Evolutionary conservation across 2,113 vertebrate genomes (phyloP).

Genomic region (Anoura caudifer): DNA sequence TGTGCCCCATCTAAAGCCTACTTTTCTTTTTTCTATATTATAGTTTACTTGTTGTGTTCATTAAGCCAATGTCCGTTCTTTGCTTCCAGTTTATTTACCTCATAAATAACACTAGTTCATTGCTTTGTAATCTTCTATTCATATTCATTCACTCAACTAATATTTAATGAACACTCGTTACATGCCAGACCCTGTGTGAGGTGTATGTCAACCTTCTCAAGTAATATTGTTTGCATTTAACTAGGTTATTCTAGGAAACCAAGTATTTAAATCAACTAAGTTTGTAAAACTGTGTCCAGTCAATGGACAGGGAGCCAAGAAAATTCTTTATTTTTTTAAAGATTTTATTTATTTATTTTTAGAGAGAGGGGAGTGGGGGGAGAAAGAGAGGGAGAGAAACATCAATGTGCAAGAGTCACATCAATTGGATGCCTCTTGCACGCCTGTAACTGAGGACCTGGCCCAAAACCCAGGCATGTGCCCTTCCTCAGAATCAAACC

Average conservation of each 20-base stretch:
- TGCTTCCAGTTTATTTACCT: background rate
- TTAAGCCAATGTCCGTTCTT: background rate
- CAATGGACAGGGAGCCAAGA: background rate
- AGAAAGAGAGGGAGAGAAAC: too few species aligned
- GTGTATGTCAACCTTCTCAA: background rate
- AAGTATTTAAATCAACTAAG: background rate
- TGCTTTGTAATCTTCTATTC: conserved; percentile 2
- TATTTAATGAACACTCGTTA: background rate
- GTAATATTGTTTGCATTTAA: background rate
- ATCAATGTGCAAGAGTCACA: too few species aligned
- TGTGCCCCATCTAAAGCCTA: background rate
- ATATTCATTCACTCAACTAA: background rate
- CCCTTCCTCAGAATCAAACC: too few species aligned
- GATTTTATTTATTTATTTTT: too few species aligned
- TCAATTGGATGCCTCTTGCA: too few species aligned
- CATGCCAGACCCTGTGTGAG: background rate
- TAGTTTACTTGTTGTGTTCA: background rate
- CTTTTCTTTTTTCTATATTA: background rate
- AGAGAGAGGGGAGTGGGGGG: too few species aligned
- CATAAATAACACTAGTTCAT: background rate
- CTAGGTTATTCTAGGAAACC: background rate
- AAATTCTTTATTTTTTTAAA: background rate
- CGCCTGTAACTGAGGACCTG: too few species aligned
- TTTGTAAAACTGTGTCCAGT: background rate
- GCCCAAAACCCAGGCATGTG: too few species aligned